Percentiles rank a stretch among this genome's conserved stretches.
Conservation (phyloP, 2,888 invertebrate species). For the Trissolcus brochymenae region DNA sequence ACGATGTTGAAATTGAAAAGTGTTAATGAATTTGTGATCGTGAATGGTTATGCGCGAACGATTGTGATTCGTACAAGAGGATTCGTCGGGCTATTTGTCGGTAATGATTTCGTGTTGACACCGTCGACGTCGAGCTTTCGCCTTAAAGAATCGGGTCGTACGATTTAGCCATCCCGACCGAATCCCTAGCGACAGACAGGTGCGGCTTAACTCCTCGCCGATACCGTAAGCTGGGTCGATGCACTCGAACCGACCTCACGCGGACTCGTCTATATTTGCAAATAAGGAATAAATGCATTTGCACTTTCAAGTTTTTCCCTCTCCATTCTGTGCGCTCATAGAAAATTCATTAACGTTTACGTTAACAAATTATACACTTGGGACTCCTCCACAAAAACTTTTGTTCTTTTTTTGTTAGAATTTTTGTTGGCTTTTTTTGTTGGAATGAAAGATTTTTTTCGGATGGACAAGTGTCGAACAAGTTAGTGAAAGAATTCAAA, state of each 20-base stretch:
- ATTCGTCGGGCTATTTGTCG: conserved; percentile 42
- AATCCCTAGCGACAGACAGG: conserved; percentile 62
- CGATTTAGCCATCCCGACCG: conserved; percentile 65
- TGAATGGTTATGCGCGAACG: conserved; percentile 39
- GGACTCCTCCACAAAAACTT: no score
- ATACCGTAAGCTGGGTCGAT: conserved; percentile 74
- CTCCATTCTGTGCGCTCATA: no score
- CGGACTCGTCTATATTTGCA: conserved; percentile 54
- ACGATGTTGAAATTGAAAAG: conserved; percentile 48
- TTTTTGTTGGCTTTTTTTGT: no score
- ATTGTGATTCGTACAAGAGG: conserved; percentile 45
- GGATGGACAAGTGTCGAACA: no score
- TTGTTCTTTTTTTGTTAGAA: no score
- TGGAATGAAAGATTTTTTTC: no score
- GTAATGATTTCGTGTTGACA: conserved; percentile 47
- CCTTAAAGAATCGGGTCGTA: conserved; percentile 64
- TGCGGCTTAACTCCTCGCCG: conserved; percentile 66
- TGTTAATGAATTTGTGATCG: conserved; percentile 48
- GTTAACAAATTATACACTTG: no score
- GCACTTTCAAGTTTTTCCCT: conserved; percentile 7
- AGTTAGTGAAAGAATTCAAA: no score
- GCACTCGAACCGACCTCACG: conserved; percentile 66
- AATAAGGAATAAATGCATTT: conserved; percentile 51
- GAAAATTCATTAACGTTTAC: no score
- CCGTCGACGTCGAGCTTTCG: conserved; percentile 37